Percentiles rank a stretch among this genome's conserved stretches.
Conservation (phyloP, 2,113 vertebrate species). For the Urocolius indicus region DNA sequence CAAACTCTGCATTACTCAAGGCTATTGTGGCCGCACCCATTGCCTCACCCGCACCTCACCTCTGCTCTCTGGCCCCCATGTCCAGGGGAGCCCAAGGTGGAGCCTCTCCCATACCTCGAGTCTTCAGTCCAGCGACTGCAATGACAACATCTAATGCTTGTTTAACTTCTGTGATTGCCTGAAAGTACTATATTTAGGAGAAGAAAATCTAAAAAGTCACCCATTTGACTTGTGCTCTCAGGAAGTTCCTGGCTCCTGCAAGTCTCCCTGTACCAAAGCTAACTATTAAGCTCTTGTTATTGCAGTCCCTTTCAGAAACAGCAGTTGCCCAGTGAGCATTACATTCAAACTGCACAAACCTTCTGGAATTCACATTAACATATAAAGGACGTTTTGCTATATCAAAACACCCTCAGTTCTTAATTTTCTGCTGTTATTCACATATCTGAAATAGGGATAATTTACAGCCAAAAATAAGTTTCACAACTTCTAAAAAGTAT, state of each 20-base stretch:
- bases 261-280: constrained; percentile 50
- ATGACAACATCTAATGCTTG: constrained; percentile 54
- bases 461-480: constrained; percentile 6
- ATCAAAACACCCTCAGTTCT: neutral
- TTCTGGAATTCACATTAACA: constrained; percentile 44
- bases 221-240: constrained; percentile 30
- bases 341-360: neutral
- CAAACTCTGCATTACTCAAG: neutral
- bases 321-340: constrained; percentile 10
- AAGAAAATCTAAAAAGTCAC: constrained; percentile 14
- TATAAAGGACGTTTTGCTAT: constrained; percentile 23
- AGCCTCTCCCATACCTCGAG: neutral
- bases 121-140: neutral
- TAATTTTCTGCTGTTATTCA: constrained; percentile 3
- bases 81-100: constrained; percentile 7
- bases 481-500: neutral
- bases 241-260: constrained; percentile 56
- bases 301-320: constrained; percentile 31
- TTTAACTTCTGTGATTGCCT: constrained; percentile 51
- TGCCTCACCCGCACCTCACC: neutral
- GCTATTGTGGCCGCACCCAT: neutral
- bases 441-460: neutral
- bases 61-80: neutral
- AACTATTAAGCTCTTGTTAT: constrained; percentile 47
- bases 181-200: constrained; percentile 41